These are phyloP conservation scores for Murina feae DNA, from an alignment of 2,113 vertebrate species.

Conservation along the genomic window DNA sequence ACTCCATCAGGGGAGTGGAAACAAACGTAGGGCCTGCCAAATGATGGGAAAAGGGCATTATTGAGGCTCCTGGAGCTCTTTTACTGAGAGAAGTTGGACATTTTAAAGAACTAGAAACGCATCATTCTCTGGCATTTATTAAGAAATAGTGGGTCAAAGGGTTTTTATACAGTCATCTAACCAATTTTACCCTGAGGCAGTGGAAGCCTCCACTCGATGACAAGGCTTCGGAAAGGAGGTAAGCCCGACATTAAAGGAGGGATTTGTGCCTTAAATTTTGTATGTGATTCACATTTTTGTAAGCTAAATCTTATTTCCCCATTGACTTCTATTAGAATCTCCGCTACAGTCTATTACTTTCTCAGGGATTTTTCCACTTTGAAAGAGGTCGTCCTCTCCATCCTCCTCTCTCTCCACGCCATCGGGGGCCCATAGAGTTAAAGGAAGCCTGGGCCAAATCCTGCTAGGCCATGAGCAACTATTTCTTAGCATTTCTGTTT, in stretches of 20 bases:
- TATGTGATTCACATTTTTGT: not conserved
- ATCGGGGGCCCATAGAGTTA: not conserved
- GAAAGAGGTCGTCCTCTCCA: not conserved
- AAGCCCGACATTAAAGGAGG: not conserved
- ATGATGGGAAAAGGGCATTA: not conserved
- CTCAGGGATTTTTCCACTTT: not conserved
- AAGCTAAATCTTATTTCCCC: not conserved
- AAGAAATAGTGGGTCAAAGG: not conserved
- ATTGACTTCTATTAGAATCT: not conserved
- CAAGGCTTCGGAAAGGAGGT: not conserved
- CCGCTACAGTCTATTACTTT: not conserved
- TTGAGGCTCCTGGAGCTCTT: not conserved
- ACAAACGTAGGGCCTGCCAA: too few relatives aligned
- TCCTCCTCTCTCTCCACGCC: not conserved
- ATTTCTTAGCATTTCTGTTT: not conserved
- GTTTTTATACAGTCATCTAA: not conserved
- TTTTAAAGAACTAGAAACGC: not conserved
- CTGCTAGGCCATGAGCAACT: not conserved
- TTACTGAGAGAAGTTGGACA: not conserved
- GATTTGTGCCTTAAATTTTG: not conserved
- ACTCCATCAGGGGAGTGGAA: rapidly evolving
- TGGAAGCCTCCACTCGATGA: not conserved
- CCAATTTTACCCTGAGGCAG: too few relatives aligned
- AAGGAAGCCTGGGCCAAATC: not conserved
- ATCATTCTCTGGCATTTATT: not conserved